Percentiles rank a stretch among this genome's conserved stretches.
These are phyloP conservation scores for Belonocnema kinseyi DNA, from an alignment of 1,140 invertebrate genomes.

Conservation along the genomic window DNA sequence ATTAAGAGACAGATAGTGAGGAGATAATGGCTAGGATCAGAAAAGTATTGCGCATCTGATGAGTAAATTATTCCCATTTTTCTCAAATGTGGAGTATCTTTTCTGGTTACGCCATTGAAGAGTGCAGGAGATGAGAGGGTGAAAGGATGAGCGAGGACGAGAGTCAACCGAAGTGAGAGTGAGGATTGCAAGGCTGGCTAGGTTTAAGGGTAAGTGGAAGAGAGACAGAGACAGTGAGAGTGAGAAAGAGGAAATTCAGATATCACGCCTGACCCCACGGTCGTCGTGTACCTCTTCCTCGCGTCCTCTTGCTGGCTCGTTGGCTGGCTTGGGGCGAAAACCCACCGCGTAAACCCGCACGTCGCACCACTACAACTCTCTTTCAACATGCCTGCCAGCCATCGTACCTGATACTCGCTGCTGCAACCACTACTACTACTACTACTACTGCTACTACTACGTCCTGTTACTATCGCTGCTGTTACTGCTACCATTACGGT, in stretches of 20 bases:
- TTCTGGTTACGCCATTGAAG: constrained; percentile 1
- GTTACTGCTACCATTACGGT: constrained; percentile 42
- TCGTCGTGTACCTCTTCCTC: constrained; percentile 35
- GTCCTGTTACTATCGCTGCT: constrained; percentile 35
- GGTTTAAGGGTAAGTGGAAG: constrained; percentile 12
- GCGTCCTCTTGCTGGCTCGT: constrained; percentile 41
- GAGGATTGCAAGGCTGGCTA: constrained; percentile 3
- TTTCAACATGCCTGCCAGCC: constrained; percentile 41
- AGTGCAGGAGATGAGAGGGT: constrained; percentile 13
- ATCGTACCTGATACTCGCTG: constrained; percentile 41
- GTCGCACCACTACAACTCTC: constrained; percentile 45
- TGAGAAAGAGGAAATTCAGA: constrained; percentile 51
- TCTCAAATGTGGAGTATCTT: not conserved
- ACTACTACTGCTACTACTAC: constrained; percentile 41
- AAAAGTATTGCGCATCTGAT: too few species aligned
- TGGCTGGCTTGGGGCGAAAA: constrained; percentile 55
- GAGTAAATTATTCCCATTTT: too few species aligned
- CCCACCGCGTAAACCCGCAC: constrained; percentile 52
- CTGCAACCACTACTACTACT: constrained; percentile 34
- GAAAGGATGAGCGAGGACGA: not conserved
- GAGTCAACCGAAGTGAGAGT: constrained; percentile 15
- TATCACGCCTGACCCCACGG: constrained; percentile 56
- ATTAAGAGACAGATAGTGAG: too few species aligned
- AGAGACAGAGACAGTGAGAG: constrained; percentile 34
- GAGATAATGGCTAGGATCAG: too few species aligned